Evolutionary conservation across 2,113 vertebrate genomes (phyloP).

Genomic region (Gymnorhina tibicen): DNA sequence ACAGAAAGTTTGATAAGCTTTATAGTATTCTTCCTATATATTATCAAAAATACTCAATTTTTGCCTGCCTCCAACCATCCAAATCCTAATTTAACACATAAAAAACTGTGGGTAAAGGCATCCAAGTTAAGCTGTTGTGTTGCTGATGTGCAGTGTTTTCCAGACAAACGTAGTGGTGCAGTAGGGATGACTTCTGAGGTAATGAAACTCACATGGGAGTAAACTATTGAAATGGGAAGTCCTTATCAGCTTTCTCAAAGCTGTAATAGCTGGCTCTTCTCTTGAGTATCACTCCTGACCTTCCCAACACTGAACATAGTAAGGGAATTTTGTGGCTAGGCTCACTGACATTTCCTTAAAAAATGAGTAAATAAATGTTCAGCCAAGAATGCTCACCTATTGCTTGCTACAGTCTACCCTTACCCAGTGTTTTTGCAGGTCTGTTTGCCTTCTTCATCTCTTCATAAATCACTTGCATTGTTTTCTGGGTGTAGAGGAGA

Average conservation of each 20-base stretch:
- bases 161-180: not conserved
- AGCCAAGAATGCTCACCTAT: not conserved
- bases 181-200: not conserved
- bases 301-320: not conserved
- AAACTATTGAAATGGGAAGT: not conserved
- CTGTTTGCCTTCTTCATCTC: not conserved
- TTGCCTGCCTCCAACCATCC: not conserved
- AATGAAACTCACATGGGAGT: not conserved
- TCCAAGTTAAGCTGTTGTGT: not conserved
- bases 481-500: not conserved
- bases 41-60: not conserved
- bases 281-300: not conserved
- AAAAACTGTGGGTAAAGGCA: not conserved
- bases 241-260: not conserved
- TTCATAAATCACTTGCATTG: not conserved
- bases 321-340: not conserved
- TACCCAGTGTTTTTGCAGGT: not conserved
- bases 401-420: not conserved
- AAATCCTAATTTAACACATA: not conserved
- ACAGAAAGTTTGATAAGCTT: not conserved
- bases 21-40: not conserved
- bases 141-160: not conserved
- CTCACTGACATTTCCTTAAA: not conserved
- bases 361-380: not conserved
- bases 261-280: not conserved